Percentiles rank a stretch among this genome's conserved stretches.
phyloP scores from a whole-genome alignment of 2,797 vertebrate genomes.

The Muscicapa striata region DNA sequence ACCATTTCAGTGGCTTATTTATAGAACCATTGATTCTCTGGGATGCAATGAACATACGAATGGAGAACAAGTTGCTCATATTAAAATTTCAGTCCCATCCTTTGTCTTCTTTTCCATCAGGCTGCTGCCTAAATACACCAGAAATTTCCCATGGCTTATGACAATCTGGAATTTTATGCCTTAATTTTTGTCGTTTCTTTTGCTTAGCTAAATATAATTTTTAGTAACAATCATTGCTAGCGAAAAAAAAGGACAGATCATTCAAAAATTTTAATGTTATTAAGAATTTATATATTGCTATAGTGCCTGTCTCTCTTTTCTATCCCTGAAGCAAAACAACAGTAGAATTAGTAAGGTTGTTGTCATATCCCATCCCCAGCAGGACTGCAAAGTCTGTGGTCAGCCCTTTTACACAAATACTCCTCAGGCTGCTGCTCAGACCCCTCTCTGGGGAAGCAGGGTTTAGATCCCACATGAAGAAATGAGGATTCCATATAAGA shows the following conservation, averaged over 20 bases:
- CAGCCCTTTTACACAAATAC: background rate
- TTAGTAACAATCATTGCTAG: background rate
- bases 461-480: background rate
- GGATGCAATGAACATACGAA: background rate
- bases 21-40: slow-evolving; percentile 9
- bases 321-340: background rate
- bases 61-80: background rate
- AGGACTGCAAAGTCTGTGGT: background rate
- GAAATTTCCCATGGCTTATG: background rate
- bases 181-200: background rate
- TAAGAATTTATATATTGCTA: background rate
- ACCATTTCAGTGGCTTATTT: background rate
- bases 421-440: background rate
- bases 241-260: background rate
- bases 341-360: background rate
- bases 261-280: background rate
- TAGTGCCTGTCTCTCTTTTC: background rate
- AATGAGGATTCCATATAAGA: background rate
- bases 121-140: background rate
- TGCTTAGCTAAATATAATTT: background rate
- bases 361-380: background rate
- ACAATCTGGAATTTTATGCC: background rate
- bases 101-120: background rate
- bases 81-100: background rate
- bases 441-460: background rate